Evolutionary conservation across 2,888 invertebrate genomes (phyloP), one percentile per base, ranked within the genome.

Genomic region (Pterobdella sp.): DNA sequence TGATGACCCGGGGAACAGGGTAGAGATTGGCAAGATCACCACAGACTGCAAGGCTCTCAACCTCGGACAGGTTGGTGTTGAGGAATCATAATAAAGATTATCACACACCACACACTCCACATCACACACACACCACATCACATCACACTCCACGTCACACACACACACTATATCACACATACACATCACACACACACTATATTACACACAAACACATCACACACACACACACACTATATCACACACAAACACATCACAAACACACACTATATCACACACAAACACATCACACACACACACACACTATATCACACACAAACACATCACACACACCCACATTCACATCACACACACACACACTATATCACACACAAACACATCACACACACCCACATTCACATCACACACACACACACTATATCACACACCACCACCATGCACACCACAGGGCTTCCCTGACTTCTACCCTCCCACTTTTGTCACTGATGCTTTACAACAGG

Each of bases 21-120:
- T 68, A 7, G 35, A 34, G 68, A 36, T 68, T 31, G 42, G 31
- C 3, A 68, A 34, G 37, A 22, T 68, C 37, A 31, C 35, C 14
- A 68, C 88, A 67, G 89, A 94, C 77, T 87, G 91, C 81, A 92
- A 94, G 79, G 93, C 95, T 0, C 84, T 94, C 49, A 95, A 96
- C 84, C 87, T 97, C 32, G 96, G 96, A 0, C 35, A 65, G 31
- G 67, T 26, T 10, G 64, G 29, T 64, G 64, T n/a, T 64, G 64
- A 64, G n/a, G n/a, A n/a, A n/a, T n/a, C n/a, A n/a, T n/a, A n/a
- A n/a, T n/a, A n/a, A n/a, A n/a, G n/a, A n/a, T n/a, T n/a, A n/a
- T n/a, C n/a, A n/a, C n/a, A n/a, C n/a, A n/a, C n/a, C n/a, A n/a
- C n/a, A n/a, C n/a, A n/a, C n/a, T n/a, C n/a, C n/a, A n/a, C n/a